phyloP scores from a whole-genome alignment of 2,113 vertebrate genomes.

The Hemiprocne comata region DNA sequence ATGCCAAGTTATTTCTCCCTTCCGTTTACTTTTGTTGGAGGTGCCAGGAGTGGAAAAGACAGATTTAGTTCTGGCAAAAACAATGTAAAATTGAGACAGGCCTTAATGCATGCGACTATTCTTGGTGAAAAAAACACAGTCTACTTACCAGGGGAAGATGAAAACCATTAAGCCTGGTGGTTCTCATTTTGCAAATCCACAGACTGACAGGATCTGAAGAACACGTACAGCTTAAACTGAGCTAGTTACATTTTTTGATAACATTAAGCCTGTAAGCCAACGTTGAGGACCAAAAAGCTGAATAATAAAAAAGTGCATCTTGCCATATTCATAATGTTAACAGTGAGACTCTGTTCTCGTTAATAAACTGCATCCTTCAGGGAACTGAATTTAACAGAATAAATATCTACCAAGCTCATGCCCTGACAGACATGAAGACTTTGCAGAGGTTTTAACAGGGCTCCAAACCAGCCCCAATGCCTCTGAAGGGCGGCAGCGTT shows the following conservation, averaged over 20 bases:
- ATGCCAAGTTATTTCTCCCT: neutral
- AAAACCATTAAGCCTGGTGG: neutral
- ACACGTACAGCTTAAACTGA: neutral
- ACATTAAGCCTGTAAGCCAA: neutral
- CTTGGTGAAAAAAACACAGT: neutral
- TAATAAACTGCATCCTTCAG: neutral
- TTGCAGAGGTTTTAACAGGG: neutral
- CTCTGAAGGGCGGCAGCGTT: rapidly evolving
- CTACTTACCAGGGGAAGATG: neutral
- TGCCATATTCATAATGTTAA: neutral
- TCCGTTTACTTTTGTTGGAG: neutral
- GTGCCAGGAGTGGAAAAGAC: neutral
- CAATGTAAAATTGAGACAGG: neutral
- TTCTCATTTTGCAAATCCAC: neutral
- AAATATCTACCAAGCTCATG: neutral
- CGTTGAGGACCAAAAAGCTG: neutral
- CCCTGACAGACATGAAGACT: neutral
- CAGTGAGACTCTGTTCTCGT: rapidly evolving
- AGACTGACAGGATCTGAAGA: neutral
- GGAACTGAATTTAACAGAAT: neutral
- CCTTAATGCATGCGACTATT: neutral
- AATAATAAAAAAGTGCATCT: neutral
- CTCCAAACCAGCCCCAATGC: neutral
- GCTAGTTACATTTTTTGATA: too few relatives aligned
- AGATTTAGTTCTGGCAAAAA: neutral